Evolutionary conservation across 2,113 vertebrate species (phyloP).

Genomic region (Gallinago paraguaiae): DNA sequence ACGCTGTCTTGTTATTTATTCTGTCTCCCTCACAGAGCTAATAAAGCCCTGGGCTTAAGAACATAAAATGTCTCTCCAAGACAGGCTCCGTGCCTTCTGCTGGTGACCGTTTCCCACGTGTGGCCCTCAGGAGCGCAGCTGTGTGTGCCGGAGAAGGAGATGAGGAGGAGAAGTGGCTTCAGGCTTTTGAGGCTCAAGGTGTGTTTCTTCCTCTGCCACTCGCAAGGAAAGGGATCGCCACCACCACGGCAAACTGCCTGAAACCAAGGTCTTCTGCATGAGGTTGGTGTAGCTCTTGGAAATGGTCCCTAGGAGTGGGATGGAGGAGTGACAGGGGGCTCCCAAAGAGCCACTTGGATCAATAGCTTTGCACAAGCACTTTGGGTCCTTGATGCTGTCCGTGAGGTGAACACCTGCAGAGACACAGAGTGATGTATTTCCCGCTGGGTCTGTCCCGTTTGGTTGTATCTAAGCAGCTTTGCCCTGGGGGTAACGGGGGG

Average conservation of each 20-base stretch:
- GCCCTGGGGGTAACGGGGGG: background rate
- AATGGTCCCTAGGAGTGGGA: background rate
- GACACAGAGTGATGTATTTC: background rate
- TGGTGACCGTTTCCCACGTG: background rate
- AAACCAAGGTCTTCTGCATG: background rate
- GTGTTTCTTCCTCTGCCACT: background rate
- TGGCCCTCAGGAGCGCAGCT: background rate
- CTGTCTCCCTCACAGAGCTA: background rate
- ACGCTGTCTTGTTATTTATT: background rate
- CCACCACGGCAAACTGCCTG: fast-evolving
- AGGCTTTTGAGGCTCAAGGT: background rate
- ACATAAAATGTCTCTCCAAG: background rate
- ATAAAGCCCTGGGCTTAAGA: background rate
- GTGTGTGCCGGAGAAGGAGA: background rate
- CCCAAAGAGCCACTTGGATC: background rate
- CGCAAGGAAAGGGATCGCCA: background rate
- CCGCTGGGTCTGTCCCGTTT: background rate
- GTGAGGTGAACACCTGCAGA: background rate
- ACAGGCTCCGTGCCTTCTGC: background rate
- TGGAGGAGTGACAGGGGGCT: background rate
- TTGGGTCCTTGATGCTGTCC: background rate
- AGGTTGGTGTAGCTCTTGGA: background rate
- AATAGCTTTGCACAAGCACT: background rate
- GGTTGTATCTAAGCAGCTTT: background rate
- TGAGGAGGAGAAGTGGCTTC: background rate